These are phyloP conservation scores for Alcis repandata DNA, from an alignment of 2,888 invertebrate genomes.

Conservation along the genomic window DNA sequence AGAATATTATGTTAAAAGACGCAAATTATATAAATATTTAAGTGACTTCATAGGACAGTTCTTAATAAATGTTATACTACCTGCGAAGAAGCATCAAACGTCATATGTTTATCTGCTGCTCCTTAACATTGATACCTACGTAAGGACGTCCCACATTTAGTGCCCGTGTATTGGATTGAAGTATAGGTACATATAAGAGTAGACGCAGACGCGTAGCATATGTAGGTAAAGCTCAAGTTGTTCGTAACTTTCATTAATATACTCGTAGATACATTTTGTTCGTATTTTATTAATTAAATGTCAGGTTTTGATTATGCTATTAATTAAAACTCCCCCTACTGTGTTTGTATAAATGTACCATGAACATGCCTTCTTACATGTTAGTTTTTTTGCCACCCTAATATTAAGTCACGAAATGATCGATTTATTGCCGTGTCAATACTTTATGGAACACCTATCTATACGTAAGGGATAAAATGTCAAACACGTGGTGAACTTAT, in stretches of 20 bases:
- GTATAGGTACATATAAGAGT: slow-evolving; percentile 10
- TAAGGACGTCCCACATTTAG: slow-evolving; percentile 42
- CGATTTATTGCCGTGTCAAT: slow-evolving; percentile 62
- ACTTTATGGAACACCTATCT: slow-evolving; percentile 61
- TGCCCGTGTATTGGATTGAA: slow-evolving; percentile 37
- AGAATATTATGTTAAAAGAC: neutral
- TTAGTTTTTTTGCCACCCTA: slow-evolving; percentile 66
- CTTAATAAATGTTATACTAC: slow-evolving; percentile 50
- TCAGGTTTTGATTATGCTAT: neutral
- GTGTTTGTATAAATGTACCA: slow-evolving; percentile 56
- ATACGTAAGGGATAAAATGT: slow-evolving; percentile 61
- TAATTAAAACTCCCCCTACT: slow-evolving; percentile 10
- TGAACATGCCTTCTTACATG: slow-evolving; percentile 78
- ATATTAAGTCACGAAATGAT: slow-evolving; percentile 54
- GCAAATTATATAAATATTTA: neutral
- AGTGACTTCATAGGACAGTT: slow-evolving; percentile 5
- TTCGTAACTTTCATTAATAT: slow-evolving; percentile 58
- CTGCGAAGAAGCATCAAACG: slow-evolving; percentile 65
- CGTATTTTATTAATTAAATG: slow-evolving; percentile 1
- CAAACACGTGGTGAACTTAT: slow-evolving; percentile 19
- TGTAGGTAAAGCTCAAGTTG: slow-evolving; percentile 79
- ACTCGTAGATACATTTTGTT: slow-evolving; percentile 15
- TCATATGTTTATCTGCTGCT: slow-evolving; percentile 64
- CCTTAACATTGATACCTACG: slow-evolving; percentile 40
- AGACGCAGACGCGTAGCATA: slow-evolving; percentile 50